These are phyloP conservation scores for Bombus affinis DNA, from an alignment of 1,140 invertebrate genomes.

Conservation along the genomic window DNA sequence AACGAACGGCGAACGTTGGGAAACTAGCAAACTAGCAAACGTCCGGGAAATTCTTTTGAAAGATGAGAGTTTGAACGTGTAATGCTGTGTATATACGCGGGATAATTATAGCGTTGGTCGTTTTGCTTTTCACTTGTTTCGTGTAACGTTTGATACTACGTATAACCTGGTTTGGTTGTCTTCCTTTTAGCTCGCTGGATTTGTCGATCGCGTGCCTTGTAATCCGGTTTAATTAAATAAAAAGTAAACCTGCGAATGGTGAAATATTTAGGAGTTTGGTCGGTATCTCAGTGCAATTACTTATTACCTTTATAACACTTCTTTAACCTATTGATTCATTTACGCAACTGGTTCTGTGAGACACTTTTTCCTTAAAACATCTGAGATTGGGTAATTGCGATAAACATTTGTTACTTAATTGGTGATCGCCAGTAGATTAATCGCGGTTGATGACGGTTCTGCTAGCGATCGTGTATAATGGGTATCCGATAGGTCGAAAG, in stretches of 20 bases:
- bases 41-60: neutral
- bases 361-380: neutral
- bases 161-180: neutral
- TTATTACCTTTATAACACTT: no score
- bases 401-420: constrained; percentile 31
- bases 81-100: neutral
- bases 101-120: neutral
- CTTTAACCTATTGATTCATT: no score
- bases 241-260: neutral
- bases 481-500: constrained; percentile 54
- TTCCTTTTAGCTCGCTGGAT: no score
- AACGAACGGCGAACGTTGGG: neutral
- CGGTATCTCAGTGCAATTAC: no score
- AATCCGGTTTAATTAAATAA: neutral
- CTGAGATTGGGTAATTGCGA: neutral
- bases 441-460: constrained; percentile 35
- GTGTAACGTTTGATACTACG: neutral
- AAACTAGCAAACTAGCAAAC: neutral
- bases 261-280: neutral
- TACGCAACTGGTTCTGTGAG: neutral
- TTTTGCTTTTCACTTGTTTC: neutral
- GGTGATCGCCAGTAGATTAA: constrained; percentile 41
- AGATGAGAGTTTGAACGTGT: neutral
- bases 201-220: neutral
- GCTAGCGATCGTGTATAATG: constrained; percentile 51